Evolutionary conservation across 2,113 vertebrate species (phyloP).

Genomic region (Meriones unguiculatus): DNA sequence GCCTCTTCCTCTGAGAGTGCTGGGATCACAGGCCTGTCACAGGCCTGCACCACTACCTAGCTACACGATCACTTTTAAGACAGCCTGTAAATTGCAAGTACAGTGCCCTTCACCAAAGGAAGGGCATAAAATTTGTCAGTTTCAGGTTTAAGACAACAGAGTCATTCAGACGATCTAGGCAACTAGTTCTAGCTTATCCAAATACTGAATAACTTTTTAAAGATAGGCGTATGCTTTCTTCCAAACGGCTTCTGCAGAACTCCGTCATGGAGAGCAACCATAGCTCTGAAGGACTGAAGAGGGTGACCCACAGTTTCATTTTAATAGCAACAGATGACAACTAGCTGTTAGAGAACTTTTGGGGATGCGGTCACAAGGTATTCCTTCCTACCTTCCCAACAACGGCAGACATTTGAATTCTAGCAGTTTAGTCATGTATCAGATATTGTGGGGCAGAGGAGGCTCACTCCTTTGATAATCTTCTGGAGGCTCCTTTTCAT

Average conservation of each 20-base stretch:
- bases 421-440: constrained; percentile 52
- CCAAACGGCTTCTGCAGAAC: neutral
- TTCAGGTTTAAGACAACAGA: constrained; percentile 34
- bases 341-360: neutral
- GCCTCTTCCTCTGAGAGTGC: too few relatives aligned
- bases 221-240: neutral
- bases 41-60: too few relatives aligned
- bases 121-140: constrained; percentile 11
- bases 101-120: neutral
- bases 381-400: neutral
- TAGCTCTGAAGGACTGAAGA: neutral
- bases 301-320: neutral
- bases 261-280: neutral
- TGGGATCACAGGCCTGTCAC: too few relatives aligned
- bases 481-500: constrained; percentile 15
- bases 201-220: neutral
- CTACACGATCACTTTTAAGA: neutral
- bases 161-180: neutral
- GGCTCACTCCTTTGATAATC: constrained; percentile 39
- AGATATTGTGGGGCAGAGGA: neutral
- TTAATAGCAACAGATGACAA: neutral
- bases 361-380: neutral
- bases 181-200: neutral
- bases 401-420: constrained; percentile 9
- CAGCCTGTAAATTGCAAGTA: constrained; percentile 1